Evolutionary conservation across 2,113 vertebrate species (phyloP).

Genomic region (Saiga tatarica): DNA sequence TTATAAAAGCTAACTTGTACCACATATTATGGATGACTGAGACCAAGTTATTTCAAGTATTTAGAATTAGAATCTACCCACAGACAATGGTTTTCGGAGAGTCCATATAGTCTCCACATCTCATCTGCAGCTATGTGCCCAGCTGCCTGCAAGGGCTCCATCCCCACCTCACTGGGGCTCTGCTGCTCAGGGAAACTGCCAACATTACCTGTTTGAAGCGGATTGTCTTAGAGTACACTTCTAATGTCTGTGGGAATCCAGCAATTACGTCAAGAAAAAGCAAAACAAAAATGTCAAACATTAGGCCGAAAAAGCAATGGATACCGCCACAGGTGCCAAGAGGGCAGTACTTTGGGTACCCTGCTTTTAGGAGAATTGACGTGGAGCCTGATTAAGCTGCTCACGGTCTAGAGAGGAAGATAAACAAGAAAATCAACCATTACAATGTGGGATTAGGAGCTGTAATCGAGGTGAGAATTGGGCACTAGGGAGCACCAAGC

Average conservation of each 20-base stretch:
- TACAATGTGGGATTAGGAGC: background rate
- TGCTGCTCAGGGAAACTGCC: background rate
- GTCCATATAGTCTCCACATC: background rate
- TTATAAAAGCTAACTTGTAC: background rate
- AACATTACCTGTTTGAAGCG: background rate
- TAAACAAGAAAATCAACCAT: constrained; percentile 7
- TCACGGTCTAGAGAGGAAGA: background rate
- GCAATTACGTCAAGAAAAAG: background rate
- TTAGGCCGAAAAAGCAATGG: background rate
- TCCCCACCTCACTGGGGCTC: background rate
- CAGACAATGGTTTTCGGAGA: background rate
- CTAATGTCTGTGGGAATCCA: background rate
- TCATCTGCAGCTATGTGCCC: background rate
- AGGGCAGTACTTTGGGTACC: background rate
- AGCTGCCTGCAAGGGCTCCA: background rate
- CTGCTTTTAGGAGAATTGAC: background rate
- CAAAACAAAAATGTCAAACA: background rate
- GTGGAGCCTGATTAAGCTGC: background rate
- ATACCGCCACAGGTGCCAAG: background rate
- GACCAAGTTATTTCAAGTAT: constrained; percentile 10
- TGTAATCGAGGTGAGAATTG: background rate
- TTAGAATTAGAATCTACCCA: background rate
- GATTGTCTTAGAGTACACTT: background rate
- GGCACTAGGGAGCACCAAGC: background rate
- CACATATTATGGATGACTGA: background rate